Base-by-base conservation (phyloP, 2,888 invertebrate genomes). In the Cryptus viduatorius region DNA sequence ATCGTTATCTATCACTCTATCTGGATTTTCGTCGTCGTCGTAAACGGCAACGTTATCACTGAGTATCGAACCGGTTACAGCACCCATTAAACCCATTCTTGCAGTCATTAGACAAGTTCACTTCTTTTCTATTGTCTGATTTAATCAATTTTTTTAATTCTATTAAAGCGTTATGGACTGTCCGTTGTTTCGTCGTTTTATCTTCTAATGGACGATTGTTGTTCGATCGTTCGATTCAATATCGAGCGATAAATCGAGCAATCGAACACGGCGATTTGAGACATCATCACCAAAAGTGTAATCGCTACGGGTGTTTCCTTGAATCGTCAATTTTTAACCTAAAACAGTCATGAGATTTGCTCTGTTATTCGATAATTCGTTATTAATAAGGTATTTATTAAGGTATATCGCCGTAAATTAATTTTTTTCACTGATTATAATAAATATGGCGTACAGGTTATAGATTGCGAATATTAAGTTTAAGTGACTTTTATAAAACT, bases 31-130 rank as follows among this genome's bases (percentile, higher is more conserved):
- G 14, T 31, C 37, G 3, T 7, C 14, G 50, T 75, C 69, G 16
- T 42, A 42, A 16, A 64, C 53, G 29, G 7, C 4, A 68, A 59
- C 44, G 46, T 59, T 44, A n/a, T 80, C 53, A 4, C 12, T 42
- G 48, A 19, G 4, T 19, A 71, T 59, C 48, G 64, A 24, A 50
- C 37, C 64, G 42, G 75, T 53, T 19, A 48, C 29, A 48, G 56
- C 42, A n/a, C n/a, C 31, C 10, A 29, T 73, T 19, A 46, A 42
- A 71, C 44, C 56, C 75, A 83, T 79, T 56, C 1, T 76, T 31
- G 64, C 56, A 48, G 50, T 61, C 56, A 83, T 65, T 56, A 19
- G 37, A 69, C 65, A 59, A 14, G 42, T 42, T 37, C 42, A 29
- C 37, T 50, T 61, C 44, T 56, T 19, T 61, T 53, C 44, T 24